Evolutionary conservation across 2,797 vertebrate genomes (phyloP), one percentile per base, ranked within the genome.

Genomic region (Spizella passerina): DNA sequence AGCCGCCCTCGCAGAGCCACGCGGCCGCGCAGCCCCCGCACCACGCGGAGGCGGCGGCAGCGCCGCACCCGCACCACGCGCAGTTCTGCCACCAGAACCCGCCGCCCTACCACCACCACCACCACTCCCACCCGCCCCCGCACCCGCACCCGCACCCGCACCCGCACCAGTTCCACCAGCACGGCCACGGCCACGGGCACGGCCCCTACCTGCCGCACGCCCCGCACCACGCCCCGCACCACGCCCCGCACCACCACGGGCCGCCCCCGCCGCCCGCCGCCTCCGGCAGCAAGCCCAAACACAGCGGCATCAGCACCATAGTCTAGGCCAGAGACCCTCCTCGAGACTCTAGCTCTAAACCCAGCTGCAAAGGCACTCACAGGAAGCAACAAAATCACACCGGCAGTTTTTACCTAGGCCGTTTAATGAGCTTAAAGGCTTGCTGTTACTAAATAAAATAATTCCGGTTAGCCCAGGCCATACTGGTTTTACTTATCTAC

Each of bases 261-360:
- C 98, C 98, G 6, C 95, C 98, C 2, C 96, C 98, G 29, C 98
- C 98, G 68, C 97, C 98, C 3, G 96, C 98, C 9, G 95, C 98
- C 49, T 84, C 98, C 97, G 98, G 98, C 98, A 96, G 98, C 92
- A 99, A 99, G 97, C 97, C 99, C 97, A 99, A 99, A 95, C 99
- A 99, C 98, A 99, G 99, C 4, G 99, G 99, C 96, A 99, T 99
- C 98, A 99, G 99, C 97, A 99, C 99, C 41, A 98, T 99, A 95
- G 99, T 99, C 97, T 99, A 98, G 97, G 81, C 72, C 21, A 0
- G 36, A 29, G 10, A n/a, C 92, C 94, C 84, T 46, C 30, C 80
- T 55, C 10, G 3, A 14, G 50, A 46, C 36, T 23, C 32, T 86
- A 82, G 88, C 73, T 93, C 72, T 34, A 70, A 72, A 86, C 68